Percentiles rank a stretch among this genome's conserved stretches.
These are phyloP conservation scores for Campaea margaritaria DNA, from an alignment of 2,888 invertebrate genomes.

Conservation along the genomic window DNA sequence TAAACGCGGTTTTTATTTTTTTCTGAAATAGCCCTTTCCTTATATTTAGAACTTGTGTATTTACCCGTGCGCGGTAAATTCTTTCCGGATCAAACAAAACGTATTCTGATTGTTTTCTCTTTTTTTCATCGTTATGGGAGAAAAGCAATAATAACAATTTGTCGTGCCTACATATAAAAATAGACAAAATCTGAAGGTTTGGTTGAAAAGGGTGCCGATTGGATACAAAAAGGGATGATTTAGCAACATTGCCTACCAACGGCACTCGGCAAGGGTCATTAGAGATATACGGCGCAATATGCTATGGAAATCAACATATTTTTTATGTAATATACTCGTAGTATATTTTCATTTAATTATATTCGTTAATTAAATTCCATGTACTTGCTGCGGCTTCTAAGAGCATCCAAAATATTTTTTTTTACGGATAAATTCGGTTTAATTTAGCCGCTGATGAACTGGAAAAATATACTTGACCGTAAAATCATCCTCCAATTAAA, in stretches of 20 bases:
- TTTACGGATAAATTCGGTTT: too few relatives aligned
- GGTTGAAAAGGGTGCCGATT: constrained; percentile 15
- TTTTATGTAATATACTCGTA: too few relatives aligned
- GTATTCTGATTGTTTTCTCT: constrained; percentile 4
- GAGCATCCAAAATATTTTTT: too few relatives aligned
- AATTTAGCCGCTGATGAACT: too few relatives aligned
- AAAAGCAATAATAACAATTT: constrained; percentile 12
- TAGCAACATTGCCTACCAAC: neutral
- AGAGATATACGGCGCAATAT: neutral
- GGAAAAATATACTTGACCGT: too few relatives aligned
- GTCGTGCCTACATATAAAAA: neutral
- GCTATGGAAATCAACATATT: neutral
- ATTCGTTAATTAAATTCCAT: too few relatives aligned
- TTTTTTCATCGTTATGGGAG: neutral
- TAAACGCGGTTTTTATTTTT: too few relatives aligned
- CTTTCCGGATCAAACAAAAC: constrained; percentile 6
- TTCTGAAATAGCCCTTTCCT: neutral
- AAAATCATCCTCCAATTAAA: too few relatives aligned
- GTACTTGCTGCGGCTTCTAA: too few relatives aligned
- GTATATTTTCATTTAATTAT: too few relatives aligned
- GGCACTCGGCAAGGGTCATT: neutral
- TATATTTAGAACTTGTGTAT: neutral
- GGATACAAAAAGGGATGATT: neutral
- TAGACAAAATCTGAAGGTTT: constrained; percentile 4
- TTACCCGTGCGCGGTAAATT: neutral